phyloP scores from a whole-genome alignment of 2,113 vertebrate genomes.

The Hippotragus niger region DNA sequence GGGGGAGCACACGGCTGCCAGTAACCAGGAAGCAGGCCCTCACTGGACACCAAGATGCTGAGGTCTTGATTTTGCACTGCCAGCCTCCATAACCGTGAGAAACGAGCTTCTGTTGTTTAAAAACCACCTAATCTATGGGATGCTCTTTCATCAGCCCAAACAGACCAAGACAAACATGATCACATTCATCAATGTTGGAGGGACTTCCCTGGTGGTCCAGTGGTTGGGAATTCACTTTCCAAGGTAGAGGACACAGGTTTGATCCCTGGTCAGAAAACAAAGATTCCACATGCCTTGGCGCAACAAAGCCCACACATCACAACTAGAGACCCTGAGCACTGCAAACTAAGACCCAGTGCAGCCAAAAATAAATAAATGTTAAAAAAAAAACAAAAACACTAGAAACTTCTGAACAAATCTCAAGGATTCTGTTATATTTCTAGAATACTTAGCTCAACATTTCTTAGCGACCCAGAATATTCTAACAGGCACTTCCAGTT shows the following conservation, averaged over 20 bases:
- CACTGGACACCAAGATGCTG: neutral
- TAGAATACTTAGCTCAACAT: neutral
- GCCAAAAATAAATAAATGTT: neutral
- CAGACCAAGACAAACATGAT: neutral
- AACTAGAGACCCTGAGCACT: neutral
- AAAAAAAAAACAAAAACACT: neutral
- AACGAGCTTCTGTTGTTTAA: neutral
- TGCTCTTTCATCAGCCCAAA: neutral
- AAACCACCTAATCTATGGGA: neutral
- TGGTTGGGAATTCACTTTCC: neutral
- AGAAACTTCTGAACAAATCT: neutral
- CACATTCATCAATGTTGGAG: neutral
- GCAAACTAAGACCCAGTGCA: neutral
- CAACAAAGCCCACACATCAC: neutral
- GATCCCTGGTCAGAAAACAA: neutral
- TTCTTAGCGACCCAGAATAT: neutral
- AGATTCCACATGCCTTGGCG: neutral
- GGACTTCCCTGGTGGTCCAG: neutral
- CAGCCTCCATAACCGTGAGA: neutral
- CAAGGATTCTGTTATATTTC: neutral
- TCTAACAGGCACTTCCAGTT: neutral
- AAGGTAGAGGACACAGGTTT: neutral
- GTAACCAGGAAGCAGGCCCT: neutral
- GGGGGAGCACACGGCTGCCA: accelerated
- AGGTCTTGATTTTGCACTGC: neutral